Conservation (phyloP, 2,888 invertebrate species). For the Drosophila anomelani region DNA sequence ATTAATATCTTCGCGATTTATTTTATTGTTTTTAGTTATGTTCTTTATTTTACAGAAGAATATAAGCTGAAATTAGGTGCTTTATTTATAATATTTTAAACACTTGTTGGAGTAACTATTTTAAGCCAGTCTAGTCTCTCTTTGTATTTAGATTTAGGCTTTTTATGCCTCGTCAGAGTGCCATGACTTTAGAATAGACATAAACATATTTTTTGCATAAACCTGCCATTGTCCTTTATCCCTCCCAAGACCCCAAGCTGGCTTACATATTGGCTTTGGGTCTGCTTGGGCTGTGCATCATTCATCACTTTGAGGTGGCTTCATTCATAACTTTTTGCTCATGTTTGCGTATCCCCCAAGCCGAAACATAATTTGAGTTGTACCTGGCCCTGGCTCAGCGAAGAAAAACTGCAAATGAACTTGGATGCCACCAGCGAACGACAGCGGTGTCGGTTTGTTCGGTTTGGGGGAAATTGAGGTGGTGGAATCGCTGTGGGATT, state of each 20-base stretch:
- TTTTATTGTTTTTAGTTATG: too few species aligned
- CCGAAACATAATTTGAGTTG: conserved; percentile 45
- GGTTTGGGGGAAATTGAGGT: conserved; percentile 1
- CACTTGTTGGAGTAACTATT: too few species aligned
- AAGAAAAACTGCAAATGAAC: conserved; percentile 74
- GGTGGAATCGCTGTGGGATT: neutral
- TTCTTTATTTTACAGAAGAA: neutral
- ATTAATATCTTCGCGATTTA: too few species aligned
- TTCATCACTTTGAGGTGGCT: conserved; percentile 32
- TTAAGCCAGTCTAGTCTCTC: too few species aligned
- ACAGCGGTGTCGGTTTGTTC: conserved; percentile 37
- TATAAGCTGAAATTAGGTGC: neutral
- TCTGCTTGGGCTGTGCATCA: conserved; percentile 27
- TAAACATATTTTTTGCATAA: conserved; percentile 10
- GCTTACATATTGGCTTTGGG: conserved; percentile 27
- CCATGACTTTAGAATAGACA: conserved; percentile 6
- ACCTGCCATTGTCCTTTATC: conserved; percentile 16
- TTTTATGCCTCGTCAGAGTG: neutral
- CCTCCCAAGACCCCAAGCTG: neutral
- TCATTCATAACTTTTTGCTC: conserved; percentile 31
- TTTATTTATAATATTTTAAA: too few species aligned
- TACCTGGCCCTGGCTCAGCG: conserved; percentile 42
- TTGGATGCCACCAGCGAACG: conserved; percentile 56
- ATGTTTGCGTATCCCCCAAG: conserved; percentile 12
- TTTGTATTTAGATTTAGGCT: neutral